Percentiles rank a stretch among this genome's conserved stretches.
Conservation (phyloP, 2,797 vertebrate species). For the Schizopygopsis pylzovi region DNA sequence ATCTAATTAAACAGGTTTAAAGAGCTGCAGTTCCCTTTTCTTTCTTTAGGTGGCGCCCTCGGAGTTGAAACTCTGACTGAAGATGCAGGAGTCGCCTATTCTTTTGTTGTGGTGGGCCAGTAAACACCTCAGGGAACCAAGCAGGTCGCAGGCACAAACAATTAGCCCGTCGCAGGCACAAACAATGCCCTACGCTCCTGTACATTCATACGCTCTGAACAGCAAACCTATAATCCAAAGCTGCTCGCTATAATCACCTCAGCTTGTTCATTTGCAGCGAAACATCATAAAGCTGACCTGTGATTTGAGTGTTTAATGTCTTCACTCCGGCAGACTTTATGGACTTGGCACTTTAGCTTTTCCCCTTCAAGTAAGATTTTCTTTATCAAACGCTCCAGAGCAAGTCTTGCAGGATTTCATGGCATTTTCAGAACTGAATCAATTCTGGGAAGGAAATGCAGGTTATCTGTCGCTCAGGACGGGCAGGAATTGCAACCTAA, state of each 20-base stretch:
- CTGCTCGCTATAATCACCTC: constrained; percentile 7
- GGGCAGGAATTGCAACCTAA: constrained; percentile 31
- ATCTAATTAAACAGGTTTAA: constrained; percentile 26
- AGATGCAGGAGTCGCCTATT: constrained; percentile 1
- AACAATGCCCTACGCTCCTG: constrained; percentile 10
- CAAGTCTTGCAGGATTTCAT: constrained; percentile 59
- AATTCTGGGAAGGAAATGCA: constrained; percentile 45
- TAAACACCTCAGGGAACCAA: constrained; percentile 35
- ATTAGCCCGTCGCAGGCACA: constrained; percentile 30
- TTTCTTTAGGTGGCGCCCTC: constrained; percentile 64
- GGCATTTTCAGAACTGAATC: constrained; percentile 67
- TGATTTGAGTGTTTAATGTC: constrained; percentile 17
- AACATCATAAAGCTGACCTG: constrained; percentile 33
- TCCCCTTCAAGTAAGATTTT: constrained; percentile 53
- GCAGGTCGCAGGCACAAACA: constrained; percentile 28
- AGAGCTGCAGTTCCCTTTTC: constrained; percentile 47
- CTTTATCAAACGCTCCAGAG: constrained; percentile 65
- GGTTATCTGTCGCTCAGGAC: constrained; percentile 31
- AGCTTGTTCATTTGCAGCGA: constrained; percentile 11
- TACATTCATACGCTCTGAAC: constrained; percentile 30
- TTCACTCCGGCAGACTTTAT: constrained; percentile 2
- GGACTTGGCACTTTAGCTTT: constrained; percentile 58
- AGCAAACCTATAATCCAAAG: constrained; percentile 13
- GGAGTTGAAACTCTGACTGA: constrained; percentile 50
- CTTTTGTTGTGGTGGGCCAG: constrained; percentile 13